phyloP scores from a whole-genome alignment of 1,140 invertebrate genomes.

The Cotesia chilonis region DNA sequence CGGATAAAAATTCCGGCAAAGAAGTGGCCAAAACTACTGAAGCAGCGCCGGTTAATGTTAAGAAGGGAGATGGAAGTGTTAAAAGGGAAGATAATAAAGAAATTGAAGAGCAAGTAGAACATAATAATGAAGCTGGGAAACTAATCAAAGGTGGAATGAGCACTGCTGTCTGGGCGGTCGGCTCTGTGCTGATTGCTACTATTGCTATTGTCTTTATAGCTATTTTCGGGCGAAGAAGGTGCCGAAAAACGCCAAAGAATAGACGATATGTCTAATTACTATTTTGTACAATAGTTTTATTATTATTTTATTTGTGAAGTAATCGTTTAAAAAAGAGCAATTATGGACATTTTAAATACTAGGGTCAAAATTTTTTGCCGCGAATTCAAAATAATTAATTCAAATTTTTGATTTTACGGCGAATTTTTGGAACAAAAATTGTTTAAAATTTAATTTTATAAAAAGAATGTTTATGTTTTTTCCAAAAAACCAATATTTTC shows the following conservation, averaged over 20 bases:
- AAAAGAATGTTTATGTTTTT: too few relatives aligned
- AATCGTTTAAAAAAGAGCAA: too few relatives aligned
- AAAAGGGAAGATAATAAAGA: slow-evolving; percentile 24
- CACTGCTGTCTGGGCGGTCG: slow-evolving; percentile 57
- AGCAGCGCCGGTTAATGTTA: too few relatives aligned
- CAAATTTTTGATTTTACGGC: too few relatives aligned
- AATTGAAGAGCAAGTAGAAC: not conserved
- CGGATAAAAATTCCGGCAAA: not conserved
- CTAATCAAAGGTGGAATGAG: slow-evolving; percentile 49
- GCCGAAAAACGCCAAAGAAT: slow-evolving; percentile 59
- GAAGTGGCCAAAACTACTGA: slow-evolving; percentile 7
- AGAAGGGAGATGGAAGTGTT: slow-evolving; percentile 7
- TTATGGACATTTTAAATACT: too few relatives aligned
- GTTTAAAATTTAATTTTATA: too few relatives aligned
- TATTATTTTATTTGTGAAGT: too few relatives aligned
- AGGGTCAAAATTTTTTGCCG: too few relatives aligned
- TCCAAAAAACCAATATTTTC: too few relatives aligned
- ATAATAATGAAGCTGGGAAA: slow-evolving; percentile 15
- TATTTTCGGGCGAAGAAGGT: slow-evolving; percentile 56
- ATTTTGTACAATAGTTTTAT: too few relatives aligned
- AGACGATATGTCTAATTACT: slow-evolving; percentile 55
- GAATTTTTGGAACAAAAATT: too few relatives aligned
- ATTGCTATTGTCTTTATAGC: slow-evolving; percentile 55
- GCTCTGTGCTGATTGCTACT: slow-evolving; percentile 52
- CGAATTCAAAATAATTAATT: too few relatives aligned